Percentiles rank a stretch among this genome's conserved stretches.
Conservation (phyloP, 2,797 vertebrate genomes). For the Neoniphon sammara region DNA sequence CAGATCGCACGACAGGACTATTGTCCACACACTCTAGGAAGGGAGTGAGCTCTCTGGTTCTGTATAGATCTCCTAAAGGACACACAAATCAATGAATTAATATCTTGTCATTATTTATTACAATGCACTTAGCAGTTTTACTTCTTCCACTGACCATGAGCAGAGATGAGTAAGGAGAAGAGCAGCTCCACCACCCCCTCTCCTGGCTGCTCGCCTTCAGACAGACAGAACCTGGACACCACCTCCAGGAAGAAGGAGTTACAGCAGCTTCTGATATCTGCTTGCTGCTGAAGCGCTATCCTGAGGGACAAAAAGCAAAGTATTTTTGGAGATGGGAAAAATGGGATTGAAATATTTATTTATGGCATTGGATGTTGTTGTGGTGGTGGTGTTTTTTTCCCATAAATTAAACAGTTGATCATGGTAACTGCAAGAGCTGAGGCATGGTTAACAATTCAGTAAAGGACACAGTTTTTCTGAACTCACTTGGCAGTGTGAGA, state of each 20-base stretch:
- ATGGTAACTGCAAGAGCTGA: no score
- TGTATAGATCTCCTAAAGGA: conserved; percentile 76
- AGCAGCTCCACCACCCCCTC: conserved; percentile 81
- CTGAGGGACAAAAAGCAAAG: conserved; percentile 50
- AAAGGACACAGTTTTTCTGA: not conserved
- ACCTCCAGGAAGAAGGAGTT: conserved; percentile 85
- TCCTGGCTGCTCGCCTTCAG: conserved; percentile 62
- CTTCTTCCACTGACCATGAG: conserved; percentile 67
- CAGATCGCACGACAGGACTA: conserved; percentile 83
- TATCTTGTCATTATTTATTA: not conserved
- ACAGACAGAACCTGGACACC: conserved; percentile 83
- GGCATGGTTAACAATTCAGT: no score
- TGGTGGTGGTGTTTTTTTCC: no score
- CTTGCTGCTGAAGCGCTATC: conserved; percentile 66
- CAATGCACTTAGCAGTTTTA: not conserved
- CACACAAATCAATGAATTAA: not conserved
- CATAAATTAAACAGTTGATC: no score
- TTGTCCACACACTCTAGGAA: conserved; percentile 84
- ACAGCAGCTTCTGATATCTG: conserved; percentile 64
- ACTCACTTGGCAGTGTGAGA: conserved; percentile 69
- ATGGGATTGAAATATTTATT: not conserved
- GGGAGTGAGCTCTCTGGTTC: conserved; percentile 81
- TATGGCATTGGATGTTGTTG: not conserved
- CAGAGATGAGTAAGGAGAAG: conserved; percentile 80
- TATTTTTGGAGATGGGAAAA: not conserved